Evolutionary conservation across 2,113 vertebrate species (phyloP), one percentile per base, ranked within the genome.

Genomic region (Lagenorhynchus albirostris): DNA sequence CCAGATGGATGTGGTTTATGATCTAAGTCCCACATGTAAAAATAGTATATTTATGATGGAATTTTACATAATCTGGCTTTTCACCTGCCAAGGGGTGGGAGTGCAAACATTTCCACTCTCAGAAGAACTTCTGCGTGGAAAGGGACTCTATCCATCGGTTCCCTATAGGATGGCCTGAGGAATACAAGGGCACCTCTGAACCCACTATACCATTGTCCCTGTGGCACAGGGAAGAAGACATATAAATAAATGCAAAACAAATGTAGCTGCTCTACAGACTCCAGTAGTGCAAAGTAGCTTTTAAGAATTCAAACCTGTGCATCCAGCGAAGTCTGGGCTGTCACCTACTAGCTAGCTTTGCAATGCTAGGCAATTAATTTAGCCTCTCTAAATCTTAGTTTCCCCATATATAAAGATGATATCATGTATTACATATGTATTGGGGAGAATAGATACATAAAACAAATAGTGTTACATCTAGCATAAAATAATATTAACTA

Each of bases 61-160:
- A 58, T 92, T 89, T 95, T 92, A 63, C 47, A 65, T 65, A 94
- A 96, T 41, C 44, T 96, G 65, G 15, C 20, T 85, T 96, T 92
- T 93, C 26, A 83, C 21, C 33, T 87, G 70, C 41, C 82, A 83
- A 50, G 9, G 26, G 15, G 14, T 33, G 36, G 67, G 29, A 25
- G 44, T 70, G n/a, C 50, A 88, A 79, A 92, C n/a, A 82, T 70
- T 71, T 55, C 31, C 23, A 18, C 17, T 41, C 23, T 87, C 62
- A 79, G 80, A 79, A 76, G 36, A 95, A 2, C 12, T 47, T 77
- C n/a, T 91, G 31, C 21, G 6, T n/a, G 38, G 77, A 94, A 83
- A 70, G 76, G 60, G 8, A 36, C 33, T 67, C 20, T 73, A 47
- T 38, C 15, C 29, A 74, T 9, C 76, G 18, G 4, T 55, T 88